A percentile compares a stretch with the other conserved stretches of the same genome.
Evolutionary conservation across 2,797 vertebrate genomes (phyloP).

Genomic region (Peromyscus eremicus): DNA sequence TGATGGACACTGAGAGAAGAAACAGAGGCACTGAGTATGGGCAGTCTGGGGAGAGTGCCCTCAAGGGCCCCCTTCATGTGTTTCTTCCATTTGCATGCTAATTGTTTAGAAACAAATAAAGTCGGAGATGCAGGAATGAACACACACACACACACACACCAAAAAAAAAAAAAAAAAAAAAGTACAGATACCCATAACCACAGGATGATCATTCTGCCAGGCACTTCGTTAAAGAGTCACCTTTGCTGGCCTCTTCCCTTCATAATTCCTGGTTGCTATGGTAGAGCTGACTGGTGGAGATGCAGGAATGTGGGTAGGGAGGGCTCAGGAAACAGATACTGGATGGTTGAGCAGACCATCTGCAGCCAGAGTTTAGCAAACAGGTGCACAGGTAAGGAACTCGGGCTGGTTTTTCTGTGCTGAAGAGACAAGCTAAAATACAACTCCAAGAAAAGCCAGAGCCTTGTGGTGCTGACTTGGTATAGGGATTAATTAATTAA

Average conservation of each 20-base stretch:
- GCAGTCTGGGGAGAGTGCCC: fast-evolving
- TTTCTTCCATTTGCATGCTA: background rate
- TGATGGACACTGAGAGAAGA: fast-evolving
- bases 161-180: no score
- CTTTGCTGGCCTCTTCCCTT: background rate
- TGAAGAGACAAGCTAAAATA: fast-evolving
- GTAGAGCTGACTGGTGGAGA: background rate
- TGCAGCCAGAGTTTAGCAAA: background rate
- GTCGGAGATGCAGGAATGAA: background rate
- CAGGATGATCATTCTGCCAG: background rate
- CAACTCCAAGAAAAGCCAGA: fast-evolving
- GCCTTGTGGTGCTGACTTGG: fast-evolving
- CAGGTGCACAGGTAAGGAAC: no score
- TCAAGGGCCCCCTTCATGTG: no score
- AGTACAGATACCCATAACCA: background rate
- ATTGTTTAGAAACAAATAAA: background rate
- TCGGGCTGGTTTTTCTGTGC: background rate
- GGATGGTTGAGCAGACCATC: fast-evolving
- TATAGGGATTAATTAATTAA: background rate
- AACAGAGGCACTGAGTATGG: fast-evolving
- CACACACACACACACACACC: background rate
- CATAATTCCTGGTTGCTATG: background rate
- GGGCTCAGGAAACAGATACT: no score
- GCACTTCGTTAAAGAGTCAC: background rate
- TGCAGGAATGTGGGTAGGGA: fast-evolving